Evolutionary conservation across 2,888 invertebrate species (phyloP), one percentile per base, ranked within the genome.

Genomic region (Scaptomyza tumidula): DNA sequence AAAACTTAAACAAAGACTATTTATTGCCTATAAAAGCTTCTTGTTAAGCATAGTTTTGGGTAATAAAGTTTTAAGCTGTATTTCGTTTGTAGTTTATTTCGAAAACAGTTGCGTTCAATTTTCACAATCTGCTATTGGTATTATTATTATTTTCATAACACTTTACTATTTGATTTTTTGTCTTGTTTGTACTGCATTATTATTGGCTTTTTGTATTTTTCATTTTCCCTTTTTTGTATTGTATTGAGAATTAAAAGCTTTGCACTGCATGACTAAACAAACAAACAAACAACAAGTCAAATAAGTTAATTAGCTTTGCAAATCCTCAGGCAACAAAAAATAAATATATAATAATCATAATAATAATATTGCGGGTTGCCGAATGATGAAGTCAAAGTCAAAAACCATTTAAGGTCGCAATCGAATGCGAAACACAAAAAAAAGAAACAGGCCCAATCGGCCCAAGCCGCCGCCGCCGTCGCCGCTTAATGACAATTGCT

Each of bases 341-440:
- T 24, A 24, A 2, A 24, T 4, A 24, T 24, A 45, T 13, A 44
- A 54, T 27, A 75, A 52, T 57, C 43, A 43, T 59, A 59, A 29
- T 62, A 62, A 35, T 64, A 62, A 62, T 62, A 62, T 64, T 56
- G 57, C 64, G 66, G 62, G 19, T 41, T 41, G 69, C 52, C 81
- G 29, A 65, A 65, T 65, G 56, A 71, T 65, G 56, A 69, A 88
- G 68, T 88, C 88, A 88, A 83, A 88, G 86, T 86, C 82, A 86
- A 81, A 88, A 83, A 80, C 68, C 68, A 75, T 86, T 83, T 83
- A 88, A 83, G 83, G 83, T 88, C 83, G 78, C 59, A 71, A 60
- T 67, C 62, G 41, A 72, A 55, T 19, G 49, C 52, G 48, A 41
- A 19, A 33, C 1, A 45, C 44, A 37, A 55, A 50, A 52, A 55